Percentiles rank a stretch among this genome's conserved stretches.
Conservation (phyloP, 2,797 vertebrate species). For the Intellagama lesueurii region DNA sequence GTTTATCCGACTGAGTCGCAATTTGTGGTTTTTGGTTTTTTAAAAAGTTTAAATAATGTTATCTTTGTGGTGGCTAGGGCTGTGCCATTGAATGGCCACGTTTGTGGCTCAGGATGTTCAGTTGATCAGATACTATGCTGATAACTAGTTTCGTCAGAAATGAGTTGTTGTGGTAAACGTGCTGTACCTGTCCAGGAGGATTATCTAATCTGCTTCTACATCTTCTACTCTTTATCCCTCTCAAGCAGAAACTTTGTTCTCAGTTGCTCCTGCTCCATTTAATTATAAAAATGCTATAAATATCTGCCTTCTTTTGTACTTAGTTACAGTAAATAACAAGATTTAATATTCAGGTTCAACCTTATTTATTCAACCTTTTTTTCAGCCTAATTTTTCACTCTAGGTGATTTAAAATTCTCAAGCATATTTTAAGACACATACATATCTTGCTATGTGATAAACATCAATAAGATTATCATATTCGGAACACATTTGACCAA, state of each 20-base stretch:
- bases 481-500: neutral
- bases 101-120: neutral
- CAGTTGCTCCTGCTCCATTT: neutral
- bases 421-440: neutral
- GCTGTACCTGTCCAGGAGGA: neutral
- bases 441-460: neutral
- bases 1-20: neutral
- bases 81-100: neutral
- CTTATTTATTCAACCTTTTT: neutral
- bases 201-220: neutral
- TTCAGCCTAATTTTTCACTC: neutral
- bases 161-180: neutral
- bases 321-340: rapidly evolving
- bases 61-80: neutral
- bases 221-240: neutral
- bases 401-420: too few relatives aligned
- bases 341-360: neutral
- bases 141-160: neutral
- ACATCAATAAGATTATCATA: neutral
- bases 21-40: neutral
- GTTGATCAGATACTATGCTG: neutral
- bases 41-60: neutral
- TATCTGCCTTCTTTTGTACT: rapidly evolving
- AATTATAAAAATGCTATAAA: neutral
- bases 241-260: too few relatives aligned